These are phyloP conservation scores for Spisula subtruncata DNA, from an alignment of 2,888 invertebrate genomes.

Conservation along the genomic window DNA sequence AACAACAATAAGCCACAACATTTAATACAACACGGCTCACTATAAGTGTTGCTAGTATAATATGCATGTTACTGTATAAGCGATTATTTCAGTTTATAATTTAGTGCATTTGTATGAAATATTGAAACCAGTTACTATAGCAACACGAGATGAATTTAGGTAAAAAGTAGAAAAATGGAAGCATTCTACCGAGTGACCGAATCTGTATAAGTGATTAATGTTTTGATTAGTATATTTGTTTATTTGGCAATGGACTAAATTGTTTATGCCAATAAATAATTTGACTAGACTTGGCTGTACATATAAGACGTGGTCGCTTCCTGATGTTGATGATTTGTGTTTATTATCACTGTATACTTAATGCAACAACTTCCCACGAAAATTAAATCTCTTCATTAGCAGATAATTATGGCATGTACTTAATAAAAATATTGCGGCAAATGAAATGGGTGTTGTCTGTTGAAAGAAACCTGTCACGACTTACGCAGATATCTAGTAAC, in stretches of 20 bases:
- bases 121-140: too few species aligned
- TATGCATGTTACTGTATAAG: not conserved
- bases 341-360: not conserved
- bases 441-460: constrained; percentile 41
- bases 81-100: too few species aligned
- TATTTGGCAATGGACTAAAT: too few species aligned
- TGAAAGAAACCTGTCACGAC: constrained; percentile 40
- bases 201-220: too few species aligned
- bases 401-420: constrained; percentile 27
- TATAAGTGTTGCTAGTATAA: not conserved
- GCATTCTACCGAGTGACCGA: too few species aligned
- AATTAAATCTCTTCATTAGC: constrained; percentile 20
- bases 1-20: not conserved
- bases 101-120: too few species aligned
- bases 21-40: not conserved
- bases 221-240: too few species aligned
- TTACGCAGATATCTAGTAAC: constrained; percentile 43
- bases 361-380: constrained; percentile 20
- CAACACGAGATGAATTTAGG: too few species aligned
- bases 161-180: too few species aligned
- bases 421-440: constrained; percentile 27
- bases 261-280: too few species aligned
- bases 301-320: not conserved
- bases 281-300: not conserved
- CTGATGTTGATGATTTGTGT: not conserved